A percentile compares a stretch with the other conserved stretches of the same genome.
Evolutionary conservation across 2,888 invertebrate genomes (phyloP).

Genomic region (Trichopria drosophilae): DNA sequence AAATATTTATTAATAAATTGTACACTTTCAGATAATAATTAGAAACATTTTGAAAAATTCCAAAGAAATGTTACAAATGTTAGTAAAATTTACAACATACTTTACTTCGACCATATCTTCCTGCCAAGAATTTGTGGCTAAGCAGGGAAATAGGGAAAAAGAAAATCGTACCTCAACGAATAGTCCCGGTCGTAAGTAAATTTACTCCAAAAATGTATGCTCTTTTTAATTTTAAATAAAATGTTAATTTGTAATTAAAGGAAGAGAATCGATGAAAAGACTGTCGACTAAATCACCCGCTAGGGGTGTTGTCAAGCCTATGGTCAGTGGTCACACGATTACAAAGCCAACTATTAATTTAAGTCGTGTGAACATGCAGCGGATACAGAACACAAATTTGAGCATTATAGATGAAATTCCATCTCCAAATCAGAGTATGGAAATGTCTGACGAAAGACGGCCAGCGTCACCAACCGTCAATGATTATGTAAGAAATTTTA

Average conservation of each 20-base stretch:
- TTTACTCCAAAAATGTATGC: neutral
- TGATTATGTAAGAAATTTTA: neutral
- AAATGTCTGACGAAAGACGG: constrained; percentile 19
- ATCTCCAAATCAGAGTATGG: constrained; percentile 35
- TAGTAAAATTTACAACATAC: constrained; percentile 44
- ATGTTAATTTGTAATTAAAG: constrained; percentile 31
- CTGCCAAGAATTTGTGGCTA: constrained; percentile 44
- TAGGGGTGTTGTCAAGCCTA: constrained; percentile 54
- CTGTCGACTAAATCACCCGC: constrained; percentile 50
- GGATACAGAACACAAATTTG: constrained; percentile 44
- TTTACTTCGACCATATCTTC: constrained; percentile 45
- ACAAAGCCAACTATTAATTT: constrained; percentile 55
- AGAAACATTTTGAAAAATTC: constrained; percentile 42
- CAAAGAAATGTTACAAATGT: constrained; percentile 45
- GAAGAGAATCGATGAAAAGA: constrained; percentile 42
- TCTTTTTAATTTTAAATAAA: neutral
- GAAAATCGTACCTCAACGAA: constrained; percentile 24
- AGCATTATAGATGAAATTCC: constrained; percentile 48
- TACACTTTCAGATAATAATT: constrained; percentile 42
- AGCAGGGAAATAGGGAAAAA: constrained; percentile 19
- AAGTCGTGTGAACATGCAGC: constrained; percentile 51
- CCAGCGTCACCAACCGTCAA: neutral
- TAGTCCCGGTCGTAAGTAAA: constrained; percentile 23
- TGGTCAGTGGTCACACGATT: constrained; percentile 55
- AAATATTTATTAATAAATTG: constrained; percentile 10